Percentiles rank a stretch among this genome's conserved stretches.
phyloP scores from a whole-genome alignment of 1,140 invertebrate species.

The Calycopis cecrops region DNA sequence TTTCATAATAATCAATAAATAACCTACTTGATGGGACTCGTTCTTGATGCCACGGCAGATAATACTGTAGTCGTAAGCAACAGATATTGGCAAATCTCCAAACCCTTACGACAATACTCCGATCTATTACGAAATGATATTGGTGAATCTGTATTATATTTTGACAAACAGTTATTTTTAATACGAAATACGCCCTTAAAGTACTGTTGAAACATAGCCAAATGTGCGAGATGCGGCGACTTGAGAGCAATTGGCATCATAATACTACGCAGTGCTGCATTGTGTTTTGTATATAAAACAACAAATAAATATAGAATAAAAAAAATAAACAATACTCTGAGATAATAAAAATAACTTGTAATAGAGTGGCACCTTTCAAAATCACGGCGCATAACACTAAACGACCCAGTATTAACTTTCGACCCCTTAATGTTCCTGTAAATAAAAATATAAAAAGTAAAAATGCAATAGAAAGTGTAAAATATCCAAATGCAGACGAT shows the following conservation, averaged over 20 bases:
- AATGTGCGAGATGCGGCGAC: slow-evolving; percentile 39
- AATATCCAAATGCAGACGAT: not conserved
- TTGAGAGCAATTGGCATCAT: slow-evolving; percentile 41
- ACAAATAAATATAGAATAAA: slow-evolving; percentile 11
- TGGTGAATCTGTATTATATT: not conserved
- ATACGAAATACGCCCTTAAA: slow-evolving; percentile 38
- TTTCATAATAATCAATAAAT: too few species aligned
- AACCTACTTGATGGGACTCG: too few species aligned
- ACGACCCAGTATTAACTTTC: slow-evolving; percentile 5
- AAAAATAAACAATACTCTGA: not conserved
- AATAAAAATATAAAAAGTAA: slow-evolving; percentile 3
- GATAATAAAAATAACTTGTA: slow-evolving; percentile 26
- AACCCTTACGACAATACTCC: too few species aligned
- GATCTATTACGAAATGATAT: too few species aligned
- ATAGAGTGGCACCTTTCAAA: slow-evolving; percentile 24
- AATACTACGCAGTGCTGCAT: slow-evolving; percentile 36
- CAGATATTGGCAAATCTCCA: too few species aligned
- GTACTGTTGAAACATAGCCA: slow-evolving; percentile 51
- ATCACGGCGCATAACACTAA: slow-evolving; percentile 7
- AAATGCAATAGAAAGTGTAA: not conserved
- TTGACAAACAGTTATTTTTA: slow-evolving; percentile 24
- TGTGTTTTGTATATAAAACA: slow-evolving; percentile 32
- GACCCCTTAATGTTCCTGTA: slow-evolving; percentile 5
- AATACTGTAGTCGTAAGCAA: slow-evolving; percentile 3
- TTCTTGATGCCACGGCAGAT: too few species aligned